Evolutionary conservation across 2,888 invertebrate species (phyloP).

Genomic region (Plagiodera versicolora): DNA sequence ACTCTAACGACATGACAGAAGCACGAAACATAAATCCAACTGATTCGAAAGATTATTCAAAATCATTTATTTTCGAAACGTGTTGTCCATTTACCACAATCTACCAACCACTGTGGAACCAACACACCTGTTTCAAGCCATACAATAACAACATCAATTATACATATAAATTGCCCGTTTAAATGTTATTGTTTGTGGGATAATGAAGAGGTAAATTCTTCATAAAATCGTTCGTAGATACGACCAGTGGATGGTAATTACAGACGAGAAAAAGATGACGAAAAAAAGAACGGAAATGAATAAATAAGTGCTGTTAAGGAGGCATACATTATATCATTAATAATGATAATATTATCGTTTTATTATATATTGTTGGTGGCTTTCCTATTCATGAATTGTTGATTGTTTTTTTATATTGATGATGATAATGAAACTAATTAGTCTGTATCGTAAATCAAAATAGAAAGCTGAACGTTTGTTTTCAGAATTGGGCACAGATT

Average conservation of each 20-base stretch:
- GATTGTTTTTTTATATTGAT: constrained; percentile 14
- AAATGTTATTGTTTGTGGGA: constrained; percentile 23
- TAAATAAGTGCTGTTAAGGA: constrained; percentile 19
- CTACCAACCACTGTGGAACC: background rate
- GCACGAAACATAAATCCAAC: too few relatives aligned
- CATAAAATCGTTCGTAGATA: constrained; percentile 14
- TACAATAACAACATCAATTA: constrained; percentile 24
- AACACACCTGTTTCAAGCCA: constrained; percentile 24
- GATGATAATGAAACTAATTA: constrained; percentile 11
- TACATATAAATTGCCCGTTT: constrained; percentile 19
- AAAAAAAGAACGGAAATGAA: constrained; percentile 20
- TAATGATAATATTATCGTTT: constrained; percentile 11
- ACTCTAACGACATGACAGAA: too few relatives aligned
- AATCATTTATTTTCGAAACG: too few relatives aligned
- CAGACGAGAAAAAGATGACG: constrained; percentile 1
- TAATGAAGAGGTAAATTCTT: constrained; percentile 23
- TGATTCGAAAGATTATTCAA: too few relatives aligned
- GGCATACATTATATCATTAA: constrained; percentile 20
- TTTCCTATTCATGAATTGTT: constrained; percentile 9
- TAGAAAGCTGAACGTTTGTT: background rate
- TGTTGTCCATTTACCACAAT: too few relatives aligned
- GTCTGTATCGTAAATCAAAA: constrained; percentile 12
- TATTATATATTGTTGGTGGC: constrained; percentile 13
- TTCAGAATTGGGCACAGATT: background rate
- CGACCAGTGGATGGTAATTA: constrained; percentile 12